Conservation (phyloP, 1,140 invertebrate genomes). For the Aphidius ervi region DNA sequence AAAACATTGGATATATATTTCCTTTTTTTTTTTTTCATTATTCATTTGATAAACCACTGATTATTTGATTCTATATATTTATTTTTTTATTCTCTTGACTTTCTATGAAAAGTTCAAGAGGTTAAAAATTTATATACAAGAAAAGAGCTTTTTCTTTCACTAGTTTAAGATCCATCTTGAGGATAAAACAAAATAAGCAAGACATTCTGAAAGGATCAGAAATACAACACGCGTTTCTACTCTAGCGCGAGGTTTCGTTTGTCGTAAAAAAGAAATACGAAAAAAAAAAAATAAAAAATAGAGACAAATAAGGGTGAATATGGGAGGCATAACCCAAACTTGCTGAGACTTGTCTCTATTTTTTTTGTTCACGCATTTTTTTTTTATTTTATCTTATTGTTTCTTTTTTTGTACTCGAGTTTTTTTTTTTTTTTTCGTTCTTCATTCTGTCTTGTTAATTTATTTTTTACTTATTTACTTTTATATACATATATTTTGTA, state of each 20-base stretch:
- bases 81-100: too few species aligned
- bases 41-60: too few species aligned
- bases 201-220: constrained; percentile 17
- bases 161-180: background rate
- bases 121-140: too few species aligned
- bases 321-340: constrained; percentile 23
- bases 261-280: constrained; percentile 17
- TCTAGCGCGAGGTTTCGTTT: constrained; percentile 15
- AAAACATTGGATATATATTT: too few species aligned
- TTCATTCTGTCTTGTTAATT: background rate
- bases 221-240: constrained; percentile 23
- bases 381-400: background rate
- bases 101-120: too few species aligned
- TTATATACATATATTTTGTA: constrained; percentile 5
- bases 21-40: too few species aligned
- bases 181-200: constrained; percentile 10
- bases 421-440: constrained; percentile 2
- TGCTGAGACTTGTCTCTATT: constrained; percentile 28
- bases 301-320: constrained; percentile 20
- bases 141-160: too few species aligned
- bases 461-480: background rate
- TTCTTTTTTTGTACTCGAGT: background rate
- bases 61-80: too few species aligned
- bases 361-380: constrained; percentile 29
- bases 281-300: constrained; percentile 6